Conservation (phyloP, 2,797 vertebrate genomes). For the Pogoniulus pusillus region DNA sequence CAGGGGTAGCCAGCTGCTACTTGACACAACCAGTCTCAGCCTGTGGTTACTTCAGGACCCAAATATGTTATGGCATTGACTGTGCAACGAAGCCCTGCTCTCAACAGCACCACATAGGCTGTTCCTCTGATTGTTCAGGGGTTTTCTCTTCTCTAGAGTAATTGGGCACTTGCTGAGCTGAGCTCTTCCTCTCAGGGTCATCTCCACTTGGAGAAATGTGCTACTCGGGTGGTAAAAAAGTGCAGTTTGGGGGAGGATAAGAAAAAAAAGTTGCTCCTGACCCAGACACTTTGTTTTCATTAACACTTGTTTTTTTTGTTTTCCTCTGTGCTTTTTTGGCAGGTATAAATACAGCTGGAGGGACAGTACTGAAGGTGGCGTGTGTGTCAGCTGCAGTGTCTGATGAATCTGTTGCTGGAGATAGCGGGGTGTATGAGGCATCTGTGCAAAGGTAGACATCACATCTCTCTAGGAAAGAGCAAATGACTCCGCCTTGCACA, state of each 20-base stretch:
- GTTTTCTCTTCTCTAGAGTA: not conserved
- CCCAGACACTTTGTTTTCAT: not conserved
- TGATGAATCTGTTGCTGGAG: slow-evolving; percentile 94
- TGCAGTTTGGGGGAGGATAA: not conserved
- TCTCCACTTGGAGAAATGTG: not conserved
- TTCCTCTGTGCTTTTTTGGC: not conserved
- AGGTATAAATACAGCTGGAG: slow-evolving; percentile 67
- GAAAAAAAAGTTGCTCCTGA: not conserved
- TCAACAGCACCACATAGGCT: not conserved
- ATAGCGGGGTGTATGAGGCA: slow-evolving; percentile 94
- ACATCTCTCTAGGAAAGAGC: not conserved
- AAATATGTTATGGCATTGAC: not conserved
- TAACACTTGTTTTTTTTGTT: slow-evolving; percentile 17
- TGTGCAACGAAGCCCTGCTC: not conserved
- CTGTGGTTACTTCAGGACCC: not conserved
- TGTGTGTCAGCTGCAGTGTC: slow-evolving; percentile 94
- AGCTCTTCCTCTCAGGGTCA: not conserved
- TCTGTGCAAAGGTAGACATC: slow-evolving; percentile 85
- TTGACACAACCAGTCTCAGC: accelerated
- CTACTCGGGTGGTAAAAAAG: not conserved
- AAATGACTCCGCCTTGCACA: not conserved
- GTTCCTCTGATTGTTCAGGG: not conserved
- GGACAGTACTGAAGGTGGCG: slow-evolving; percentile 80
- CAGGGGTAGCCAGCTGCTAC: not conserved
- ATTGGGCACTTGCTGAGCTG: not conserved